These are phyloP conservation scores for Eonycteris spelaea DNA, from an alignment of 2,113 vertebrate genomes.

Conservation along the genomic window DNA sequence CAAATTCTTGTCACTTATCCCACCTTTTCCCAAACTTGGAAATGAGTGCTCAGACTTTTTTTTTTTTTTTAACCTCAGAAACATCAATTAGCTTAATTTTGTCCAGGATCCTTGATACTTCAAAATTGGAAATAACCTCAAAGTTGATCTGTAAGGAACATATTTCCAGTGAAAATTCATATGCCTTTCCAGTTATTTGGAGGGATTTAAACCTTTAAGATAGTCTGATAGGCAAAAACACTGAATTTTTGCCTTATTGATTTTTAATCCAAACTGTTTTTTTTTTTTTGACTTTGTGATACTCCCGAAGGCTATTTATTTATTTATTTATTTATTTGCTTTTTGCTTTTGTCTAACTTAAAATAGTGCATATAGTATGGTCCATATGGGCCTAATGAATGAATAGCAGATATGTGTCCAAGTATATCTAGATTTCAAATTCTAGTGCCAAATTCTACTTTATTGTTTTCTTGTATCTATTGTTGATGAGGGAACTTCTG, in stretches of 20 bases:
- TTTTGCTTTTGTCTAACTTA: background rate
- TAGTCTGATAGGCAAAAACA: background rate
- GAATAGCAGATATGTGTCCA: background rate
- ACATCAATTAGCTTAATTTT: background rate
- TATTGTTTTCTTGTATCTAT: background rate
- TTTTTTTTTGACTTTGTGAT: too few relatives aligned
- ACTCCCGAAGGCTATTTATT: background rate
- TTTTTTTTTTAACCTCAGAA: background rate
- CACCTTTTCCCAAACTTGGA: background rate
- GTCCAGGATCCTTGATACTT: background rate
- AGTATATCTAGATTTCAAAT: background rate
- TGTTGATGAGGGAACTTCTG: background rate
- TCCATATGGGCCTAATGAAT: background rate
- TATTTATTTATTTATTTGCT: too few relatives aligned
- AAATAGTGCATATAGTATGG: background rate
- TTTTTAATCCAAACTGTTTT: background rate
- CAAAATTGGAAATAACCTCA: background rate
- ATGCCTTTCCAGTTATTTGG: background rate
- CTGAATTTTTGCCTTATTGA: background rate
- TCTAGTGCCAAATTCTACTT: background rate
- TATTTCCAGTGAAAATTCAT: background rate
- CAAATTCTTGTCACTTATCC: background rate
- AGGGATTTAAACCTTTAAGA: background rate
- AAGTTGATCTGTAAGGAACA: background rate
- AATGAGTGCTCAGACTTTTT: background rate